Base-by-base conservation (phyloP, 2,113 vertebrate species). In the Myiozetetes cayanensis region DNA sequence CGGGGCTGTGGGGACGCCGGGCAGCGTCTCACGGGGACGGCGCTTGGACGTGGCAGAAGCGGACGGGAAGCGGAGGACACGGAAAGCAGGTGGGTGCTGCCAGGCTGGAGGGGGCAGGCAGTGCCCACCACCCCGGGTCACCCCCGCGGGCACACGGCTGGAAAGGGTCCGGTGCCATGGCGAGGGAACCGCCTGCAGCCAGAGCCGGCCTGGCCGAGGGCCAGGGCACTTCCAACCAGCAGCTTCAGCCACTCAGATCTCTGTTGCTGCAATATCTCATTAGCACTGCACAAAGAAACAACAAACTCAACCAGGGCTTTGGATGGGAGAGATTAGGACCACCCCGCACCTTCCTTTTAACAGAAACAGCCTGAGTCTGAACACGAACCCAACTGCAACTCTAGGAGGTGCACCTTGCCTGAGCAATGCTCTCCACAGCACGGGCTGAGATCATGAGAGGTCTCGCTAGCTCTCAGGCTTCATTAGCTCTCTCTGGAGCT, bases 341-440 rank as follows among this genome's bases (percentile, higher is more conserved):
- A 92, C 91, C 90, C 89, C 2, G 1, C 52, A 18, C 80, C 65
- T 84, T 59, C 24, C 85, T 70, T 88, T 67, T n/a, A 89, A 83
- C 50, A 90, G 85, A 66, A 89, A 68, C 3, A 49, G 92, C 78
- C 0, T 50, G 50, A 90, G 92, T 55, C 89, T 85, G 85, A 91
- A 93, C 91, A 93, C 7, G 93, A 95, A 77, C 82, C 37, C 3
- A n/a, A 37, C 50, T 78, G 72, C 75, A 66, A 82, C 93, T 92
- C 85, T 93, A 91, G 94, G 96, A 92, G 96, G 95, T 93, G 91
- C 89, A 84, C 90, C 81, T 71, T 46, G 89, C 88, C 91, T 46
- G 27, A 85, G 85, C 91, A 91, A 71, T 9, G 84, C 4, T 76
- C 73, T 94, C 85, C 87, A 85, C 87, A 70, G 33, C 77, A 53